phyloP scores from a whole-genome alignment of 2,888 invertebrate species.

The Polyploca ridens region DNA sequence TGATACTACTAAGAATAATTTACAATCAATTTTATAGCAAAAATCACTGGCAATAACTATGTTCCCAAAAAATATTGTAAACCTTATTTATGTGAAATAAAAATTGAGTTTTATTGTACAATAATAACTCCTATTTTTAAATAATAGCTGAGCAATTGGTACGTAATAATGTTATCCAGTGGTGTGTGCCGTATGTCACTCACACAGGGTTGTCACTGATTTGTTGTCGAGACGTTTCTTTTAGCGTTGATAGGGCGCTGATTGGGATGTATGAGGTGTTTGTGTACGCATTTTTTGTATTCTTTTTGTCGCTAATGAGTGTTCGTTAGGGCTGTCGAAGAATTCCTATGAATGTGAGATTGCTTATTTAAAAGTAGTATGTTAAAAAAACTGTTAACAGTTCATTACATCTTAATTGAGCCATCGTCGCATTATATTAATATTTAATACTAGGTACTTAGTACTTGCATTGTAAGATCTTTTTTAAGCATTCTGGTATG shows the following conservation, averaged over 20 bases:
- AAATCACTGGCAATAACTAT: no score
- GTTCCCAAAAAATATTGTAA: no score
- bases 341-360: conserved; percentile 13
- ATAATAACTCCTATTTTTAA: neutral
- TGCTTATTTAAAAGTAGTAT: neutral
- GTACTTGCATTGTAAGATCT: no score
- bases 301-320: conserved; percentile 72
- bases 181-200: conserved; percentile 37
- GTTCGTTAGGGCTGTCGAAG: conserved; percentile 59
- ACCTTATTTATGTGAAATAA: no score
- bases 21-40: neutral
- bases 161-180: conserved; percentile 15
- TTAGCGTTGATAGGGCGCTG: conserved; percentile 74
- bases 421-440: neutral
- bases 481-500: no score
- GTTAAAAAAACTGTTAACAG: neutral
- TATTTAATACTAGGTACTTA: no score
- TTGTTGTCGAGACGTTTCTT: conserved; percentile 77
- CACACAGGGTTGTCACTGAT: conserved; percentile 74
- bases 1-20: neutral
- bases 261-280: conserved; percentile 77
- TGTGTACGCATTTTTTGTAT: conserved; percentile 59
- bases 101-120: no score
- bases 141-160: neutral
- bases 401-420: neutral